Conservation (phyloP, 2,888 invertebrate genomes). For the Fragum sueziense region DNA sequence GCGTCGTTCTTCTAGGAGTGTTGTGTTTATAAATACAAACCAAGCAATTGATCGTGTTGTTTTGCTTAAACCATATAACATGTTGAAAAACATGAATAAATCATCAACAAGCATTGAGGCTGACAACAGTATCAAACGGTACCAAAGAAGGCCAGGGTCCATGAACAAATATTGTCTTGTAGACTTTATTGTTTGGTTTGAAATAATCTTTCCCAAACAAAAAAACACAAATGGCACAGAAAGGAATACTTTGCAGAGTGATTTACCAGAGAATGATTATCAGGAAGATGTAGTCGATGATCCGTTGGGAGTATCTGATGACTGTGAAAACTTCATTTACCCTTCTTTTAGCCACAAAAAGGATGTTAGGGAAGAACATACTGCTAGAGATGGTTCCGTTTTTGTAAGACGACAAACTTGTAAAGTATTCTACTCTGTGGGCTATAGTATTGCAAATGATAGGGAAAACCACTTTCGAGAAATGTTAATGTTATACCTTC, state of each 20-base stretch:
- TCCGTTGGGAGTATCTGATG: slow-evolving; percentile 2
- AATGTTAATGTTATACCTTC: slow-evolving; percentile 53
- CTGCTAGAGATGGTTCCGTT: slow-evolving; percentile 36
- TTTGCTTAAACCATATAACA: slow-evolving; percentile 6
- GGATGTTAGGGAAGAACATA: slow-evolving; percentile 3
- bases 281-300: slow-evolving; percentile 28
- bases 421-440: slow-evolving; percentile 35
- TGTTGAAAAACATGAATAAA: background rate
- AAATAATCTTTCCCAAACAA: background rate
- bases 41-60: slow-evolving; percentile 25
- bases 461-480: slow-evolving; percentile 45
- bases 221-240: background rate
- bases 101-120: slow-evolving; percentile 46
- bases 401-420: slow-evolving; percentile 31
- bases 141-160: slow-evolving; percentile 4
- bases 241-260: slow-evolving; percentile 2
- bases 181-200: slow-evolving; percentile 41
- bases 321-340: background rate
- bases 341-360: background rate
- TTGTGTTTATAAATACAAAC: slow-evolving; percentile 51
- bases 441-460: slow-evolving; percentile 25
- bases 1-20: slow-evolving; percentile 39
- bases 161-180: slow-evolving; percentile 36
- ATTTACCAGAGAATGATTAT: slow-evolving; percentile 28
- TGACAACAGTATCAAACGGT: slow-evolving; percentile 28